These are phyloP conservation scores for Columbina picui DNA, from an alignment of 2,113 vertebrate species.

Conservation along the genomic window DNA sequence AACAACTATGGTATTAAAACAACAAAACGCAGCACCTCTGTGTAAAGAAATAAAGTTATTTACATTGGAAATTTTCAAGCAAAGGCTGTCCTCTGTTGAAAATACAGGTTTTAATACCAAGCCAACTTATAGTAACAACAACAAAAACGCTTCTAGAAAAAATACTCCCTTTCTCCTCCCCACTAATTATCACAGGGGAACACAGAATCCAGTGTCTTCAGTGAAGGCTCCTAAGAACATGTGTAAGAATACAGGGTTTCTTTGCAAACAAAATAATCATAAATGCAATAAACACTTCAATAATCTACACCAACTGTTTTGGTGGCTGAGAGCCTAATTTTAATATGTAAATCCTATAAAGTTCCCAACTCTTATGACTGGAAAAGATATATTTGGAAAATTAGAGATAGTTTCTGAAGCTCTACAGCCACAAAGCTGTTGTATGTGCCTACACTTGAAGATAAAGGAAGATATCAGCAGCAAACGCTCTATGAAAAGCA, in stretches of 20 bases:
- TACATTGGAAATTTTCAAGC: background rate
- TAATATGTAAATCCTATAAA: background rate
- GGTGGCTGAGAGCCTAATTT: background rate
- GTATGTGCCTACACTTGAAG: background rate
- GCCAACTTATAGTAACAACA: background rate
- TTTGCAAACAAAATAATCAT: background rate
- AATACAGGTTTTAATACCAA: background rate
- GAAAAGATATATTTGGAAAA: background rate
- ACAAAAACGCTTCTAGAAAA: background rate
- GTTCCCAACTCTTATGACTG: background rate
- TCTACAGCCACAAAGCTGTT: background rate
- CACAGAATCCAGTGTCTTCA: background rate
- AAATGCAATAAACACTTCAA: background rate
- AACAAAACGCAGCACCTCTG: background rate
- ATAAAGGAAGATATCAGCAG: background rate
- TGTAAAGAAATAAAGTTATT: background rate
- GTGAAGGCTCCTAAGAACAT: background rate
- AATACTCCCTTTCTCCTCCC: background rate
- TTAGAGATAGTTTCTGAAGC: background rate
- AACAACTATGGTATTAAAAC: background rate
- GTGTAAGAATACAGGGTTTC: accelerated
- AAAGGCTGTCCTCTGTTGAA: background rate
- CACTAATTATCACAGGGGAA: background rate
- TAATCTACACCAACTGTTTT: background rate
- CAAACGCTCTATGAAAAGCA: background rate